Evolutionary conservation across 2,888 invertebrate genomes (phyloP), one percentile per base, ranked within the genome.

Genomic region (Melieria omissa): DNA sequence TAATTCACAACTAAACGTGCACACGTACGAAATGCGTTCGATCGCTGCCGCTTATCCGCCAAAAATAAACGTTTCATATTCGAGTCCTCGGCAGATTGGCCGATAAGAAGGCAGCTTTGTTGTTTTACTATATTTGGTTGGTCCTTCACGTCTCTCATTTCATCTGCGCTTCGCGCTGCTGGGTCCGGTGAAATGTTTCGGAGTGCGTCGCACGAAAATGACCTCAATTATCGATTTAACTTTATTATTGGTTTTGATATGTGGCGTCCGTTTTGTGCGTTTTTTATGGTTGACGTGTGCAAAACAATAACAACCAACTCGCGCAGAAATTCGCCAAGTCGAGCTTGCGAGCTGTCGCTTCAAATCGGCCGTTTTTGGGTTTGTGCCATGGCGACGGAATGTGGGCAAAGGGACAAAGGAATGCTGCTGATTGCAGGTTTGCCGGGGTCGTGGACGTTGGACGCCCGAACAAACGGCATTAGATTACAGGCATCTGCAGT

Each of bases 221-320:
- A 85, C 85, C 85, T 84, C 86, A 86, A 86, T 86, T 86, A 86
- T 86, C 86, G 85, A 86, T 86, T 86, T 86, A 86, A 85, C 79
- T 86, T 86, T 86, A 86, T 86, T 86, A 86, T 86, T 86, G 84
- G 86, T 85, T 86, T 84, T 85, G 83, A 82, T 81, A 73, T 73
- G 71, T 71, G 67, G 65, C 41, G 64, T 70, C 62, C 69, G 69
- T 69, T 62, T 29, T 29, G 29, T 29, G 29, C 2, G 29, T 3
- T 29, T 29, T 29, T 29, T 29, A 29, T 29, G 29, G 29, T 29
- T 29, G 29, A 16, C 16, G 16, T 16, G 16, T 16, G 16, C 16
- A 16, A 16, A 16, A 16, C 16, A 16, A 16, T 16, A 16, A 16
- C 16, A 16, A 16, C 16, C 16, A 16, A 16, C 16, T 16, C 16